Base-by-base conservation (phyloP, 2,113 vertebrate species). In the Phrynocephalus versicolor region DNA sequence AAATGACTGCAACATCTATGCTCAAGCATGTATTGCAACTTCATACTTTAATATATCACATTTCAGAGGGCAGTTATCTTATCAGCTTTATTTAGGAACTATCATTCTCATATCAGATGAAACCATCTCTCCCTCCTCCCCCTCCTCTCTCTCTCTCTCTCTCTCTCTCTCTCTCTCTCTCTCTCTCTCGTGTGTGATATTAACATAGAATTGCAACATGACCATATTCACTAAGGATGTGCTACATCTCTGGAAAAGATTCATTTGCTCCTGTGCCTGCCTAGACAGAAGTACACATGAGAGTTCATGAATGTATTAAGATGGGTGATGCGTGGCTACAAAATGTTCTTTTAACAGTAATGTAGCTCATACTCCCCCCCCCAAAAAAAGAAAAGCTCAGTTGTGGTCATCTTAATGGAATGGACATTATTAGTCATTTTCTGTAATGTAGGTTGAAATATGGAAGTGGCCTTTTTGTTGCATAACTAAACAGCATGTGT, bases 371-470 rank as follows among this genome's bases (percentile, higher is more conserved):
- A 70, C 58, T 64, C 58, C 5, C 37, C n/a, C n/a, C n/a, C n/a
- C n/a, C n/a, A n/a, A n/a, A n/a, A n/a, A n/a, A n/a, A n/a, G n/a
- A n/a, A n/a, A n/a, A 51, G 45, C 9, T 64, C 33, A n/a, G 35
- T 58, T 21, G 2, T 55, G 30, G 33, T n/a, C 23, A 23, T 67
- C 33, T 9, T 5, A 86, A 55, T 18, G 41, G 23, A 75, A 80
- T 37, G 64, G 33, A 39, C 39, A 64, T 1, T 0, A 81, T 2
- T 16, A 65, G 64, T 82, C 45, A 33, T 3, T n/a, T 75, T 79
- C 83, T 73, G 33, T 0, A 87, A 76, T 21, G 45, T 3, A 60
- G 79, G 76, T 69, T 79, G 64, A 85, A 76, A 84, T 30, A 88
- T 84, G 1, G 37, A 64, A 65, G 73, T 4, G 45, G 72, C 70